Evolutionary conservation across 2,113 vertebrate genomes (phyloP).

Genomic region (Craseonycteris thonglongyai): DNA sequence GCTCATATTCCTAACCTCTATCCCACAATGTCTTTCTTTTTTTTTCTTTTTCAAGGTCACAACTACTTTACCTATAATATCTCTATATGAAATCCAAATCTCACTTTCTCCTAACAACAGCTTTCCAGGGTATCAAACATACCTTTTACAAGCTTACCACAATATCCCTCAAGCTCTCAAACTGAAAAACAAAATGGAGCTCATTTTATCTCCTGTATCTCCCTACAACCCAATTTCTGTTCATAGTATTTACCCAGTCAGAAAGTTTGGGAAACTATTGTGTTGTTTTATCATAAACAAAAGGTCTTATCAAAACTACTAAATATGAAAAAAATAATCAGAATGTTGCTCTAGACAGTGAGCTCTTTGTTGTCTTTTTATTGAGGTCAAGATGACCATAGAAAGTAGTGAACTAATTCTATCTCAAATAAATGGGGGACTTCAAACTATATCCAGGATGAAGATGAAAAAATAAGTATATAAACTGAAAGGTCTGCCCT

Average conservation of each 20-base stretch:
- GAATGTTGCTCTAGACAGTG: not conserved
- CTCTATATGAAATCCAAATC: not conserved
- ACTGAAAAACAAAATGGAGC: not conserved
- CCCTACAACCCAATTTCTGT: not conserved
- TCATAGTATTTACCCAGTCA: not conserved
- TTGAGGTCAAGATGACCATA: not conserved
- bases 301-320: not conserved
- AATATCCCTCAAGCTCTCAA: not conserved
- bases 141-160: not conserved
- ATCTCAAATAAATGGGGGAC: not conserved
- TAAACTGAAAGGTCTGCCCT: not conserved
- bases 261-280: not conserved
- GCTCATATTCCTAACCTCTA: no score
- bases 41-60: not conserved
- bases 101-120: not conserved
- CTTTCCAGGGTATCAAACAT: not conserved
- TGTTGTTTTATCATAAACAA: not conserved
- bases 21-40: not conserved
- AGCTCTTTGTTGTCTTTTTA: not conserved
- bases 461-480: not conserved
- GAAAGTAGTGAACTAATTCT: not conserved
- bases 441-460: not conserved
- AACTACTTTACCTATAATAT: not conserved
- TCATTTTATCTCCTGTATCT: not conserved
- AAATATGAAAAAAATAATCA: slow-evolving; percentile 3